Evolutionary conservation across 2,797 vertebrate species (phyloP).

Genomic region (Gallinago nigripennis): DNA sequence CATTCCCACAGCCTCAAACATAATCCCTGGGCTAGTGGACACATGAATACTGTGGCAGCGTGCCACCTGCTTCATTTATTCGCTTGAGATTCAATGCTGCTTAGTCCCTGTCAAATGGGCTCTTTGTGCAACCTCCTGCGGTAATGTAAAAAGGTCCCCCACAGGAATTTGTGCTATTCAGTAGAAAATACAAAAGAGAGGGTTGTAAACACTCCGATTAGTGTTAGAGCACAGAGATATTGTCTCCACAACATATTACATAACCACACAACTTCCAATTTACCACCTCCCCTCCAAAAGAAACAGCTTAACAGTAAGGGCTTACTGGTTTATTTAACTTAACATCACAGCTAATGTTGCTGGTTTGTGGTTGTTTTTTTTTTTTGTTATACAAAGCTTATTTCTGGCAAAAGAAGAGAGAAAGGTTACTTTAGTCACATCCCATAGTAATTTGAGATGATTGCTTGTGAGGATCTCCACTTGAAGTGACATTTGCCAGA

Average conservation of each 20-base stretch:
- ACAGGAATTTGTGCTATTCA: conserved; percentile 55
- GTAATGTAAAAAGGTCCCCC: neutral
- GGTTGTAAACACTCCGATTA: conserved; percentile 37
- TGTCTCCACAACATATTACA: neutral
- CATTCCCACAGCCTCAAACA: conserved; percentile 21
- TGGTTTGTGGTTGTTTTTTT: neutral
- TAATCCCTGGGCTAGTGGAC: conserved; percentile 32
- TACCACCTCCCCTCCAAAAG: neutral
- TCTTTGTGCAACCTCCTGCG: conserved; percentile 35
- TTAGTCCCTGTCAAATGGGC: conserved; percentile 28
- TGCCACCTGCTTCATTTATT: conserved; percentile 46
- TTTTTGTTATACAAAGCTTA: neutral
- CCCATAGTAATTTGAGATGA: neutral
- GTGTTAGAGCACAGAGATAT: conserved; percentile 24
- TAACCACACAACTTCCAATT: neutral
- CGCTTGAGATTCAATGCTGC: conserved; percentile 13
- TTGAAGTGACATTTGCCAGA: neutral
- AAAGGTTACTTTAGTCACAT: neutral
- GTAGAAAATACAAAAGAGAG: conserved; percentile 29
- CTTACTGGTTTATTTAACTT: neutral
- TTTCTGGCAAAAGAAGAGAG: neutral
- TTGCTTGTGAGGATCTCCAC: neutral
- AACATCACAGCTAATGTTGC: neutral
- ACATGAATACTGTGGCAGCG: neutral
- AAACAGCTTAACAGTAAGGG: neutral